Evolutionary conservation across 2,797 vertebrate species (phyloP).

Genomic region (Sandelia bainsii): DNA sequence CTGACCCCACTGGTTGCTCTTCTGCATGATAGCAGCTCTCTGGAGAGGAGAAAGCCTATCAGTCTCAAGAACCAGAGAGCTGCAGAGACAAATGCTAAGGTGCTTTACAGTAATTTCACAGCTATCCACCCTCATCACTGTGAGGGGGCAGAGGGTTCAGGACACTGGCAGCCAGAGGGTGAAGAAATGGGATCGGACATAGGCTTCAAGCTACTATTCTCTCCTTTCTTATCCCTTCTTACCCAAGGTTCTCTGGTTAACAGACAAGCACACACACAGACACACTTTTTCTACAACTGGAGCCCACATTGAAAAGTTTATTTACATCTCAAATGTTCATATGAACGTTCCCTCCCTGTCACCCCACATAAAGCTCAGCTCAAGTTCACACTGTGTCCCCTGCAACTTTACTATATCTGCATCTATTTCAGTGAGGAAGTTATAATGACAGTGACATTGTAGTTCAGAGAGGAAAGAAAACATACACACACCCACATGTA

Average conservation of each 20-base stretch:
- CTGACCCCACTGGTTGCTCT: conserved; percentile 51
- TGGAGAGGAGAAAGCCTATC: conserved; percentile 61
- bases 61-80: conserved; percentile 51
- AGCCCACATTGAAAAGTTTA: conserved; percentile 10
- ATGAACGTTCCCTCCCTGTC: background rate
- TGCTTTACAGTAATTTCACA: conserved; percentile 74
- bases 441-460: conserved; percentile 48
- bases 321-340: conserved; percentile 20
- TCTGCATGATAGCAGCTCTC: conserved; percentile 38
- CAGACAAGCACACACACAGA: background rate
- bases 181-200: conserved; percentile 29
- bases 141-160: conserved; percentile 52
- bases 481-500: background rate
- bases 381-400: conserved; percentile 18
- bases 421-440: conserved; percentile 44
- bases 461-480: conserved; percentile 20
- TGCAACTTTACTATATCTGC: conserved; percentile 23
- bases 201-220: background rate
- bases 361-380: conserved; percentile 10
- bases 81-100: conserved; percentile 44
- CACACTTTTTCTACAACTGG: background rate
- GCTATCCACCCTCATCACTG: conserved; percentile 58
- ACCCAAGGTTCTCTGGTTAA: background rate
- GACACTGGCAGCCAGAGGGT: conserved; percentile 21
- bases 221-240: conserved; percentile 8